phyloP scores from a whole-genome alignment of 2,113 vertebrate species.

The Oreotrochilus melanogaster region DNA sequence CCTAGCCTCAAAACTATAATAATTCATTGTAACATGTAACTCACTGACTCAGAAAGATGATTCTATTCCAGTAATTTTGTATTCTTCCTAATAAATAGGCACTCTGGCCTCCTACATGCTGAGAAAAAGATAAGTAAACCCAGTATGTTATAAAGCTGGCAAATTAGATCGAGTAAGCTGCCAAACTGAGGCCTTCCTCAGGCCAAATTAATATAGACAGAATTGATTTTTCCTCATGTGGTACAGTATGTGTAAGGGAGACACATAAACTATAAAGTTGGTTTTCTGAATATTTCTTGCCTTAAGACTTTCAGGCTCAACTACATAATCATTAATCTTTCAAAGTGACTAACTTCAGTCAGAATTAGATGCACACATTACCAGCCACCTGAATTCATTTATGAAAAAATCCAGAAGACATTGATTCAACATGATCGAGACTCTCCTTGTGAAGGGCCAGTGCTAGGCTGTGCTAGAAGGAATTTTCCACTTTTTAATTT shows the following conservation, averaged over 20 bases:
- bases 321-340: neutral
- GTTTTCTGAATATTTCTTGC: neutral
- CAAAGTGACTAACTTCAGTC: neutral
- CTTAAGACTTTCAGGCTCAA: neutral
- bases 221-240: constrained; percentile 4
- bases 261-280: neutral
- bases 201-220: constrained; percentile 4
- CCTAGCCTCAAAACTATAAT: neutral
- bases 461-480: neutral
- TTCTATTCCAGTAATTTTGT: neutral
- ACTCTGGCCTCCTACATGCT: neutral
- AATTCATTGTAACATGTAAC: neutral
- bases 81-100: neutral
- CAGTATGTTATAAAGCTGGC: neutral
- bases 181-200: neutral
- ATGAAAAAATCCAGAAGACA: neutral
- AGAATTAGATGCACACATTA: neutral
- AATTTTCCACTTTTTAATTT: constrained; percentile 33
- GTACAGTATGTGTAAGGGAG: neutral
- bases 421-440: neutral
- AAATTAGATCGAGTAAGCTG: neutral
- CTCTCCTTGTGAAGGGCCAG: neutral
- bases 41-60: neutral
- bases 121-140: neutral
- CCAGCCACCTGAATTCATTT: neutral